Percentiles rank a stretch among this genome's conserved stretches.
Evolutionary conservation across 2,113 vertebrate genomes (phyloP).

Genomic region (Parus major): DNA sequence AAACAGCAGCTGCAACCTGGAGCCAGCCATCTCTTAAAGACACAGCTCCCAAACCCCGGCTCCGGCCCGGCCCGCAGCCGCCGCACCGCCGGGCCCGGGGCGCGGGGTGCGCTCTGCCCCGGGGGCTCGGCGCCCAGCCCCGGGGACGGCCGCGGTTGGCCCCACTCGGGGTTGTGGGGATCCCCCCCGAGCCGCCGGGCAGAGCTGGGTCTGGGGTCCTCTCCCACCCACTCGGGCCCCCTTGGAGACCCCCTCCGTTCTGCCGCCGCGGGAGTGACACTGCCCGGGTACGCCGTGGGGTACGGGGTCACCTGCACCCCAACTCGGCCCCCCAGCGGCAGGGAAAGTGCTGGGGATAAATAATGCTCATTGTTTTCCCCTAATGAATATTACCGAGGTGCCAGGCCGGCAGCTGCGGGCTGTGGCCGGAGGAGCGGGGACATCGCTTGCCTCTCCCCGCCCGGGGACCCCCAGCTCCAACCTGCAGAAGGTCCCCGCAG

Average conservation of each 20-base stretch:
- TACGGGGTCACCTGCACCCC: conserved; percentile 26
- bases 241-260: neutral
- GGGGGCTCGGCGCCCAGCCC: neutral
- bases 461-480: neutral
- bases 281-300: neutral
- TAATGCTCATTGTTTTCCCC: conserved; percentile 52
- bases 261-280: neutral
- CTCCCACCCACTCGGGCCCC: neutral
- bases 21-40: conserved; percentile 98
- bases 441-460: neutral
- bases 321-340: neutral
- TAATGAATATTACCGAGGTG: conserved; percentile 51
- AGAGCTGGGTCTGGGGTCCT: neutral
- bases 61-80: neutral
- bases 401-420: conserved; percentile 49
- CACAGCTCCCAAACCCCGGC: conserved; percentile 76
- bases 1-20: conserved; percentile 94
- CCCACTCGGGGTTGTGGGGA: neutral
- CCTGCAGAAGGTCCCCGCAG: neutral
- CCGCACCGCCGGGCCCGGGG: neutral
- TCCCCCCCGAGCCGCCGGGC: neutral
- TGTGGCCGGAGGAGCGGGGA: neutral
- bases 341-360: neutral
- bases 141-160: neutral
- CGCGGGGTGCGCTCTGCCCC: neutral